Base-by-base conservation (phyloP, 2,797 vertebrate genomes). In the Eremophila alpestris region DNA sequence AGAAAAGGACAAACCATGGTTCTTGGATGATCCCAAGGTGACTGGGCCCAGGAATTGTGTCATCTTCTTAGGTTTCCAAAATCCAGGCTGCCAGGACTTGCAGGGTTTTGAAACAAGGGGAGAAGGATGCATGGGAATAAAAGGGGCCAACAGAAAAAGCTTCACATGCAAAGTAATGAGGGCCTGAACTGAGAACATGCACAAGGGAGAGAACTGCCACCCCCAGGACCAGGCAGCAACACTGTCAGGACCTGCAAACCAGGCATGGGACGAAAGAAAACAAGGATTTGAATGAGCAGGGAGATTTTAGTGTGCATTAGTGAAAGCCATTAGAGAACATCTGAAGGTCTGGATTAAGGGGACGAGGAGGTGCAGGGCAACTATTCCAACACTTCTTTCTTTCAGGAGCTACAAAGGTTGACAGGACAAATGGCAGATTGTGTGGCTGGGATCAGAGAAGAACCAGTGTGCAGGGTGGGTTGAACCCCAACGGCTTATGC, bases 361-460 rank as follows among this genome's bases (percentile, higher is more conserved):
- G 34, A 79, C 20, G 40, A n/a, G 11, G 24, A 56, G 26, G 32
- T 27, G 22, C 22, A 73, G 38, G 51, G 7, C 17, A 73, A 48
- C 29, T n/a, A 49, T 21, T 60, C 41, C 46, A 62, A 15, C 14
- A n/a, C 52, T 55, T 26, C 16, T 51, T 89, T 63, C 70, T 82
- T 54, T 83, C 36, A 83, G 55, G 55, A 86, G 43, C 29, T 49
- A 51, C 13, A 20, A 23, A 85, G 17, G 16, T 26, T 32, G 24
- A 30, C 30, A 26, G 40, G n/a, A 84, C 45, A 89, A 52, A 83
- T 3, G 11, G 21, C 38, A 87, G 34, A 15, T 40, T 43, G 40
- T 45, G 38, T 43, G 58, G 15, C 17, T 12, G 8, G 1, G 55
- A 27, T 19, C 0, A 0, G 22, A 34, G 38, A 63, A 30, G 20